Evolutionary conservation across 2,888 invertebrate genomes (phyloP), one percentile per base, ranked within the genome.

Genomic region (Chrysotoxum bicinctum): DNA sequence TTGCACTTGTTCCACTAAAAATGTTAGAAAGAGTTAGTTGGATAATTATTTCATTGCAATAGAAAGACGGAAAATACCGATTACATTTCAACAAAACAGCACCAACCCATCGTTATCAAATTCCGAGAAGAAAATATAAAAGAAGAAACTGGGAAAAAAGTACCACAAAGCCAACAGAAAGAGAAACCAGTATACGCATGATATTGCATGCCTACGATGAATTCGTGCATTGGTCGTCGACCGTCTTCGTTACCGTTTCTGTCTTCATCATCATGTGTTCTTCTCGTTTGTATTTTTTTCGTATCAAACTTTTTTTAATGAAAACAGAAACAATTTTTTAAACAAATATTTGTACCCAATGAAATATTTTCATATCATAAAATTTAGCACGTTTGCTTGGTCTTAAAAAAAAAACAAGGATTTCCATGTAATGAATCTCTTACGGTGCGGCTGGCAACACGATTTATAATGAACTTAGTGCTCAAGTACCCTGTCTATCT

Each of bases 181-280:
- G 66, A 82, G 81, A 82, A n/a, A 60, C 30, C 40, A 40, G 16
- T 8, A 50, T 19, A 32, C 10, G 12, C 30, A 9, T 14, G 1
- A 16, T 48, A 68, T 58, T 77, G 72, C 72, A 76, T 32, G 19
- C 19, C 32, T 45, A 7, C 37, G 60, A 60, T 60, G 30, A 68
- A 78, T 66, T 62, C 68, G 16, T 78, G 73, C 74, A 78, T 74
- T 78, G 78, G 69, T 58, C 56, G 83, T 78, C 54, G 32, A 43
- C 72, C 40, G 78, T 83, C 62, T 83, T 74, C 74, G 68, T 69
- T 74, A 74, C 68, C 68, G 68, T 78, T 54, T 78, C 68, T 83
- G 62, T 76, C 76, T 72, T 73, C 77, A 83, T 78, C 74, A 83
- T 83, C 77, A 77, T 82, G 83, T 83, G 78, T 78, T 83, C 77